phyloP scores from a whole-genome alignment of 1,140 invertebrate species.

The Steinernema feltiae region DNA sequence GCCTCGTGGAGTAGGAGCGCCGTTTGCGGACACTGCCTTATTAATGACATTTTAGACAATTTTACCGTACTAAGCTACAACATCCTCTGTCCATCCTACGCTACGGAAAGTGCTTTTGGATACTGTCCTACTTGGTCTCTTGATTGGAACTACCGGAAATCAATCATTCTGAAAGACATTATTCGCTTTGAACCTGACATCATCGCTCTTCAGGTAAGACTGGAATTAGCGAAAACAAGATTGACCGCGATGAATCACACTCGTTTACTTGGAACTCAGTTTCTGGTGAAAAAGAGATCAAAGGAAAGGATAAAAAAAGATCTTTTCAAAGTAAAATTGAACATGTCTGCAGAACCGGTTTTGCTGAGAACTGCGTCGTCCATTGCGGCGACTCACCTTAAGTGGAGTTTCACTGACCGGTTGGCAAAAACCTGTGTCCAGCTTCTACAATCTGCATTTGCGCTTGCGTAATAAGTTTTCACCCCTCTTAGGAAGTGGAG shows the following conservation, averaged over 20 bases:
- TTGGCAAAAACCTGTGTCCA: not conserved
- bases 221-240: not conserved
- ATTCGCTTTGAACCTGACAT: constrained; percentile 92
- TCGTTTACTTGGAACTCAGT: too few relatives aligned
- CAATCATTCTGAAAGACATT: constrained; percentile 94
- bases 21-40: not conserved
- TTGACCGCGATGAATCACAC: not conserved
- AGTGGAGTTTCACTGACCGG: not conserved
- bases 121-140: constrained; percentile 95
- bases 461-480: constrained; percentile 22
- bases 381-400: not conserved
- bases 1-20: not conserved
- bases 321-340: not conserved
- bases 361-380: not conserved
- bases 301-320: not conserved
- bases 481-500: constrained; percentile 95
- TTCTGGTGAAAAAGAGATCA: not conserved
- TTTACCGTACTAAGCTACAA: constrained; percentile 99
- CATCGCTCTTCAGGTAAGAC: constrained; percentile 74
- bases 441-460: not conserved
- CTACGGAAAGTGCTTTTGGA: constrained; percentile 85
- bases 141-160: constrained; percentile 95
- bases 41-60: constrained; percentile 62
- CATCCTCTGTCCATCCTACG: constrained; percentile 96
- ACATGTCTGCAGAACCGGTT: not conserved